Evolutionary conservation across 2,888 invertebrate species (phyloP), one percentile per base, ranked within the genome.

Genomic region (Mesoligia furuncula): DNA sequence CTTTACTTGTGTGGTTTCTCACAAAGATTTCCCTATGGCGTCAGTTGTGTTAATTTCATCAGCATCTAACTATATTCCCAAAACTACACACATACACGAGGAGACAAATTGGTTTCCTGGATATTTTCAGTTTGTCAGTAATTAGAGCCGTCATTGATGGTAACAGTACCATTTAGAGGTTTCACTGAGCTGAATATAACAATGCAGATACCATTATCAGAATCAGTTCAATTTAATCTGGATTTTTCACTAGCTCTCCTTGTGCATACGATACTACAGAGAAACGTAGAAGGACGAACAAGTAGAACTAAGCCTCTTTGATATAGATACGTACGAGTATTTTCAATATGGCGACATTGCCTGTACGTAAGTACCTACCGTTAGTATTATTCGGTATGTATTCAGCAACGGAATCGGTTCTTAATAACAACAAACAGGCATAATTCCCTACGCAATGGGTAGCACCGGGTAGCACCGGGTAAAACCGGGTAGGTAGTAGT

Each of bases 331-430:
- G 24, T 39, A n/a, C n/a, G n/a, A n/a, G n/a, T n/a, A 64, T 81
- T 57, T 8, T n/a, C 27, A 54, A 20, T 67, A 54, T 3, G 24
- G 24, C 13, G 9, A 54, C 20, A 54, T 61, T 61, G 17, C 36
- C 13, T 27, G 9, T 27, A 17, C 15, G 17, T 57, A 57, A 3
- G 11, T 42, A 45, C 7, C 8, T 48, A 48, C 5, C 13, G 11
- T 9, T 62, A 62, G 64, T 68, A 68, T 39, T n/a, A 31, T 62
- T 81, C 4, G 24, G 36, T 75, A 57, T 54, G 8, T 76, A 59
- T 68, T 77, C 42, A 76, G 17, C 6, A n/a, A 7, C 42, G 17
- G 42, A 57, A 70, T 57, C 24, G 24, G 31, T 61, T 54, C n/a
- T 45, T 77, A 59, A 64, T 64, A 73, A 73, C 61, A 36, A 39